Evolutionary conservation across 2,888 invertebrate genomes (phyloP), one percentile per base, ranked within the genome.

Genomic region (Pyrochroa serraticornis): DNA sequence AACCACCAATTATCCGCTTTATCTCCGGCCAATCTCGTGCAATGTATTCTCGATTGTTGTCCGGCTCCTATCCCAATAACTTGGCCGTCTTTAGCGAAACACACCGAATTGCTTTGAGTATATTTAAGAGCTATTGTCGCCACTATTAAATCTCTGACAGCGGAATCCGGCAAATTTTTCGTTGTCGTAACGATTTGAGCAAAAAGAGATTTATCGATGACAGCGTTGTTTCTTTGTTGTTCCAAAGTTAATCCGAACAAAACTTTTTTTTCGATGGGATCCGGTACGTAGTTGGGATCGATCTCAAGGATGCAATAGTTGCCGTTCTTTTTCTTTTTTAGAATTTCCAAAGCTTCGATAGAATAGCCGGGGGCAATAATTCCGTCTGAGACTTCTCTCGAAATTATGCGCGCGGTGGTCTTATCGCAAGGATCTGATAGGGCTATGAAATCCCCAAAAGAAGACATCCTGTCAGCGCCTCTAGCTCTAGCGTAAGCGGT

Each of bases 1-100:
- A 96, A 80, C 97, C 97, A 98, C 97, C 98, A 99, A 80, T 95
- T 93, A 76, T 95, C 92, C 14, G 97, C 96, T 79, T 99, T 99
- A 74, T 95, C 94, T 41, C 97, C 97, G 55, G 98, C 98, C 68
- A 99, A 85, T 68, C 97, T 85, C 0, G 97, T 97, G 82, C 98
- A 99, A 80, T 99, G 98, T 74, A 99, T 97, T 64, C 98, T 87
- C 0, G 96, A 97, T 79, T 99, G 98, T 76, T 99, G 98, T 0
- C 98, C 98, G n/a, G 98, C 98, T 30, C 98, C 98, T 70, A 97
- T 97, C 10, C 98, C 98, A 83, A 83, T 69, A 7, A 91, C 89
- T 84, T 93, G 90, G 2, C 95, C 96, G 78, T 96, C 92, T 69
- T 89, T 89, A 0, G 97, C 97, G 73, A 91, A 98, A 76, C 97